Evolutionary conservation across 2,113 vertebrate genomes (phyloP), one percentile per base, ranked within the genome.

Genomic region (Ochotona curzoniae): DNA sequence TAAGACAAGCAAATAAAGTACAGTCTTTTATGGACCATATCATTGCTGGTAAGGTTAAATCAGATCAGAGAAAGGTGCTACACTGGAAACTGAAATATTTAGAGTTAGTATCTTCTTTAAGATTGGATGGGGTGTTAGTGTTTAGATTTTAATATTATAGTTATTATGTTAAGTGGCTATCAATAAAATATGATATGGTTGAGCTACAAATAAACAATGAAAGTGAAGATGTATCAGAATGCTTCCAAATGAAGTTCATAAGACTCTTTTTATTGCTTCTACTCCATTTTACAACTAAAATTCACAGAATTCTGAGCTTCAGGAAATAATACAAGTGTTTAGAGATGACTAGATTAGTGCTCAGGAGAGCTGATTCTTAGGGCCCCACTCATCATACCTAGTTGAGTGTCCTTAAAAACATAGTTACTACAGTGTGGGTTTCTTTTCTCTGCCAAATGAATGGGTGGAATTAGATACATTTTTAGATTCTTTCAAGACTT

Each of bases 121-220:
- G 14, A 89, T 73, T 63, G 87, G 90, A 92, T 74, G 57, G 20
- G 30, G 23, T 83, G 38, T 35, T 57, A 85, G 2, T 81, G 20
- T 60, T 83, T 87, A n/a, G 20, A 13, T 81, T 90, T 96, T 92
- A 51, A 81, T 18, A 74, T n/a, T 81, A 44, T 13, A 84, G 8
- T 71, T 78, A 76, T 67, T 84, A 90, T n/a, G 63, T 66, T 92
- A 93, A 90, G 76, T 87, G 30, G 83, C 17, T 69, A 82, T 61
- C 60, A 66, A 93, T 79, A 66, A 94, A 87, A 67, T 30, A 4
- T 90, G 70, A 71, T 7, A 21, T 63, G 35, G 76, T n/a, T 90
- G 63, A 70, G 32, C 83, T 61, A 90, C 47, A 64, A 91, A 69
- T 61, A 90, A 91, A 64, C 67, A 57, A 20, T 91, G 38, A 73